A percentile compares a stretch with the other conserved stretches of the same genome.
These are phyloP conservation scores for Corythaeola cristata DNA, from an alignment of 2,113 vertebrate genomes.

Conservation along the genomic window DNA sequence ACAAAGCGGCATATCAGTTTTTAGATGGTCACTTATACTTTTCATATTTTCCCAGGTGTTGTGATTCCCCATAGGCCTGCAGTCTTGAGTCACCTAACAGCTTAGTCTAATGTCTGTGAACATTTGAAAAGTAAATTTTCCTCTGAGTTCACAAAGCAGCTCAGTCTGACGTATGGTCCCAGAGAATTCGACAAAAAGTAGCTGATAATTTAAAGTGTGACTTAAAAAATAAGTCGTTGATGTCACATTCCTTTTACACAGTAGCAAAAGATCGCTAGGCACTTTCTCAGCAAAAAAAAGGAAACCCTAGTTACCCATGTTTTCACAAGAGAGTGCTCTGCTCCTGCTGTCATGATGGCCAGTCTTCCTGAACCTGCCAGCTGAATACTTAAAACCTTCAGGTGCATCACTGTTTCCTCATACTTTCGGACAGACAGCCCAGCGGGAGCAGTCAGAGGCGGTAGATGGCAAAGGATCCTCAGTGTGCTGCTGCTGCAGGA, in stretches of 20 bases:
- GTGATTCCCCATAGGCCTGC: neutral
- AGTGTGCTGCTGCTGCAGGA: neutral
- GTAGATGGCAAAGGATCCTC: neutral
- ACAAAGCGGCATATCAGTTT: neutral
- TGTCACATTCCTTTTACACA: neutral
- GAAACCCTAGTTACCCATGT: neutral
- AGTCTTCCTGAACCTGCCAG: neutral
- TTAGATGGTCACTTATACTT: neutral
- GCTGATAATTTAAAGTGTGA: neutral
- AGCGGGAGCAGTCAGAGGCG: neutral
- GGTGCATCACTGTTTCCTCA: neutral
- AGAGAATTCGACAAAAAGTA: neutral
- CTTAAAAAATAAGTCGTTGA: neutral
- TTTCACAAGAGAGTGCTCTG: neutral
- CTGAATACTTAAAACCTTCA: neutral
- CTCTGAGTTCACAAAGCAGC: neutral
- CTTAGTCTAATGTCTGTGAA: neutral
- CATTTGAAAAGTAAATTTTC: neutral
- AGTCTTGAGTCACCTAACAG: neutral
- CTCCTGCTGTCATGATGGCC: accelerated
- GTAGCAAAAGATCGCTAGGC: neutral
- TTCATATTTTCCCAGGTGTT: neutral
- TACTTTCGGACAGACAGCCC: neutral
- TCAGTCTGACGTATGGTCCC: neutral
- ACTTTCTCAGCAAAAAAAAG: neutral